phyloP scores from a whole-genome alignment of 2,888 invertebrate genomes.

The Uloborus plumipes region DNA sequence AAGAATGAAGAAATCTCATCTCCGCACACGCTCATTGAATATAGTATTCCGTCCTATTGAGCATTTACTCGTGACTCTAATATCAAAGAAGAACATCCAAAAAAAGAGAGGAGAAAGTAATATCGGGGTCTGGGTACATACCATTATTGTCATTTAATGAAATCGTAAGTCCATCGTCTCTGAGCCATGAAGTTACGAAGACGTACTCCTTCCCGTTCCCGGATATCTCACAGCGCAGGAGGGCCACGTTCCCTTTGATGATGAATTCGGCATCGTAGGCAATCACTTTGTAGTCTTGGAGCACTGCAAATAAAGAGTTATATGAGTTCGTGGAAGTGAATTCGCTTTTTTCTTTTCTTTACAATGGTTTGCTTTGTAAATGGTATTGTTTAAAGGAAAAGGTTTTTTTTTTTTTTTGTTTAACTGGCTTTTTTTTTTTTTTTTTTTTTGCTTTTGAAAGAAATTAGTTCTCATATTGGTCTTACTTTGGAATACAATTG shows the following conservation, averaged over 20 bases:
- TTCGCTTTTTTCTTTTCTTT: too few species aligned
- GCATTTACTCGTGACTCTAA: neutral
- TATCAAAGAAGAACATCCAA: neutral
- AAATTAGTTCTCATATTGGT: too few species aligned
- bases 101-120: neutral
- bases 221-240: conserved; percentile 58
- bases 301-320: conserved; percentile 33
- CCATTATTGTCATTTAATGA: conserved; percentile 64
- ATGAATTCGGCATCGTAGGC: conserved; percentile 61
- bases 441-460: too few species aligned
- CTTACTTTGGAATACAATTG: too few species aligned
- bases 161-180: conserved; percentile 62
- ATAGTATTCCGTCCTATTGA: too few species aligned
- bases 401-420: too few species aligned
- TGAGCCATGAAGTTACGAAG: conserved; percentile 62
- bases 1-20: too few species aligned
- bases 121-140: conserved; percentile 18
- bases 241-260: conserved; percentile 61
- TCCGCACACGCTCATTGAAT: too few species aligned
- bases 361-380: too few species aligned
- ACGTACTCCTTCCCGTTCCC: conserved; percentile 61
- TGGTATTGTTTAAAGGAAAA: too few species aligned
- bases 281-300: conserved; percentile 63
- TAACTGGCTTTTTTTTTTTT: too few species aligned
- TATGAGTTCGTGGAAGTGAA: too few species aligned